Percentiles rank a stretch among this genome's conserved stretches.
phyloP scores from a whole-genome alignment of 92 coral and sea anemone species.

The Actinernus sp. region DNA sequence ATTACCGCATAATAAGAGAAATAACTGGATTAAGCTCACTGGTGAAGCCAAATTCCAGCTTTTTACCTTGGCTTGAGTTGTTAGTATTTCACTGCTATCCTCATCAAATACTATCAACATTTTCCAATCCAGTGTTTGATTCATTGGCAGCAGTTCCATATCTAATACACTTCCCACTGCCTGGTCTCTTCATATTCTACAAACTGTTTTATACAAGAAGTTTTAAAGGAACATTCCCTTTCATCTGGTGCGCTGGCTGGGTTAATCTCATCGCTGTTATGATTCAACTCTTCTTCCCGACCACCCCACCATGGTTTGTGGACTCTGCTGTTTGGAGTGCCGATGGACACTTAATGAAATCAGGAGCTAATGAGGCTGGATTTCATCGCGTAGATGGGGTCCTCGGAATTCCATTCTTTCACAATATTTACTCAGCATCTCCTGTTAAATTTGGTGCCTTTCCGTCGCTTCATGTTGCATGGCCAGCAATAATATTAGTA shows the following conservation, averaged over 20 bases:
- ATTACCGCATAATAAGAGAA: constrained; percentile 82
- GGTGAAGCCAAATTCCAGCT: constrained; percentile 83
- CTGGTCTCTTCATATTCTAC: constrained; percentile 81
- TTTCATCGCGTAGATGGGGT: constrained; percentile 96
- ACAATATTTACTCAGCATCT: constrained; percentile 94
- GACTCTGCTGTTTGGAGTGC: constrained; percentile 98
- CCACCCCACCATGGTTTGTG: constrained; percentile 99
- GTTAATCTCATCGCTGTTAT: constrained; percentile 88
- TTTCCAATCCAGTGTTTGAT: constrained; percentile 97
- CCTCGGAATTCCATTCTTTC: constrained; percentile 94
- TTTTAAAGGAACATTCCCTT: constrained; percentile 87
- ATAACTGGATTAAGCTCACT: constrained; percentile 83
- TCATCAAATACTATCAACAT: constrained; percentile 94
- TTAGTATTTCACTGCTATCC: constrained; percentile 96
- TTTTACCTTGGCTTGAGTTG: constrained; percentile 95
- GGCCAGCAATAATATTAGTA: constrained; percentile 95
- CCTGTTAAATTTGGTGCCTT: constrained; percentile 99
- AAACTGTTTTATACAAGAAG: constrained; percentile 82
- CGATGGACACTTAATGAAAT: constrained; percentile 81
- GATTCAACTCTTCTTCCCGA: constrained; percentile 96
- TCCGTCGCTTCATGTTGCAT: constrained; percentile 98
- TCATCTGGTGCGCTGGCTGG: constrained; percentile 99
- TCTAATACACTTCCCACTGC: constrained; percentile 92
- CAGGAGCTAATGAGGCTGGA: constrained; percentile 97
- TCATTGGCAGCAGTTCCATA: constrained; percentile 96